phyloP scores from a whole-genome alignment of 2,888 invertebrate species.

The Lithophane semibrunnea region DNA sequence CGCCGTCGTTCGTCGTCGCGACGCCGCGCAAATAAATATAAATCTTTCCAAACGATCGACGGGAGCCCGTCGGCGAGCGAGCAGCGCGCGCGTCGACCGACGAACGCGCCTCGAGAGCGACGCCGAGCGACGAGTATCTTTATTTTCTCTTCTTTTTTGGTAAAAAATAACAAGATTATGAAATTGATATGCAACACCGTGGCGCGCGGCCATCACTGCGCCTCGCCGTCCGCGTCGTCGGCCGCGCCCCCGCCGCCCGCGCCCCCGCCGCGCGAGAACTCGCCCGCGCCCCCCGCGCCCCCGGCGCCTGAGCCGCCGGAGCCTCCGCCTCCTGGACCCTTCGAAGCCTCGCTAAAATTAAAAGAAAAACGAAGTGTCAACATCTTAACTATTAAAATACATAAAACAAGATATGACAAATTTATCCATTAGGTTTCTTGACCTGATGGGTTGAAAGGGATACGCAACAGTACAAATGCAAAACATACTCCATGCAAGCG shows the following conservation, averaged over 20 bases:
- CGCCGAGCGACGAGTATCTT: slow-evolving; percentile 69
- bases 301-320: slow-evolving; percentile 42
- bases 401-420: neutral
- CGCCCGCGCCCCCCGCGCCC: slow-evolving; percentile 59
- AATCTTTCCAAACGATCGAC: slow-evolving; percentile 68
- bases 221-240: slow-evolving; percentile 74
- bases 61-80: slow-evolving; percentile 61
- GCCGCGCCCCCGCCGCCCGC: slow-evolving; percentile 61
- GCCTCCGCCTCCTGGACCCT: slow-evolving; percentile 70
- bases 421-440: neutral
- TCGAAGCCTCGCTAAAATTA: slow-evolving; percentile 76
- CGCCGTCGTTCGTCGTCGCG: slow-evolving; percentile 71
- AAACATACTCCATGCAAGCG: neutral
- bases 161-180: slow-evolving; percentile 87
- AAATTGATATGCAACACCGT: slow-evolving; percentile 82
- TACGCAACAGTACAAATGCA: neutral
- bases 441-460: neutral
- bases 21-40: slow-evolving; percentile 75
- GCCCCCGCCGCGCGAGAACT: slow-evolving; percentile 41
- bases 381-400: neutral
- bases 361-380: slow-evolving; percentile 15
- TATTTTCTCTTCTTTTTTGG: slow-evolving; percentile 84
- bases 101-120: slow-evolving; percentile 56
- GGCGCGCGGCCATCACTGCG: slow-evolving; percentile 78
- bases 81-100: slow-evolving; percentile 48